Percentiles rank a stretch among this genome's conserved stretches.
These are phyloP conservation scores for Falco novaeseelandiae DNA, from an alignment of 2,797 vertebrate species.

Conservation along the genomic window DNA sequence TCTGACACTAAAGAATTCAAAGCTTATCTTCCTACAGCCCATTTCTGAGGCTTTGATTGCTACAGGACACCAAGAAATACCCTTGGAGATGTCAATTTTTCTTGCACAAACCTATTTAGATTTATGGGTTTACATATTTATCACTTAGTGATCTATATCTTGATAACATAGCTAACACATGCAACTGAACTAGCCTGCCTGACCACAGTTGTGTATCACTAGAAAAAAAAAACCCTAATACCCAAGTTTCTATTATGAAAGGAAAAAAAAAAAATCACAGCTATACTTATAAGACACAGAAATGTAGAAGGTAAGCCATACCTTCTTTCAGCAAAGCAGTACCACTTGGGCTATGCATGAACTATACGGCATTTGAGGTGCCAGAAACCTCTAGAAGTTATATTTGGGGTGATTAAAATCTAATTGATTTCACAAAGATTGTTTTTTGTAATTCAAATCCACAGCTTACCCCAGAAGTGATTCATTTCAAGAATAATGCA, in stretches of 20 bases:
- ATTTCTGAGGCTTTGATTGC: not conserved
- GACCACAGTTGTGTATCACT: not conserved
- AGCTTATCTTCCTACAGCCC: not conserved
- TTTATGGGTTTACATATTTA: not conserved
- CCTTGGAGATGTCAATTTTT: not conserved
- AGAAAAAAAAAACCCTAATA: not conserved
- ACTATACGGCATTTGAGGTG: not conserved
- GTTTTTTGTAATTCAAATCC: not conserved
- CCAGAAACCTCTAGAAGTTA: not conserved
- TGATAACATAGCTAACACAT: not conserved
- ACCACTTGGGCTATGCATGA: not conserved
- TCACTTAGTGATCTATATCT: not conserved
- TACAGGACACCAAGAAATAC: not conserved
- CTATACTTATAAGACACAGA: not conserved
- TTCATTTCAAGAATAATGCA: not conserved
- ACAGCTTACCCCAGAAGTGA: not conserved
- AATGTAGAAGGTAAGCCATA: not conserved
- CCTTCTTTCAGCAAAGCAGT: not conserved
- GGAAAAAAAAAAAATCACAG: not conserved
- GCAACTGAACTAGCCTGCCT: not conserved
- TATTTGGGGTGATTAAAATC: not conserved
- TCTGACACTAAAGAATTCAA: not conserved
- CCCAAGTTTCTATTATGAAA: not conserved
- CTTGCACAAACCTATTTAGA: not conserved
- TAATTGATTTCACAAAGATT: not conserved